These are phyloP conservation scores for Parasteatoda lunata DNA, from an alignment of 2,888 invertebrate species.

Conservation along the genomic window DNA sequence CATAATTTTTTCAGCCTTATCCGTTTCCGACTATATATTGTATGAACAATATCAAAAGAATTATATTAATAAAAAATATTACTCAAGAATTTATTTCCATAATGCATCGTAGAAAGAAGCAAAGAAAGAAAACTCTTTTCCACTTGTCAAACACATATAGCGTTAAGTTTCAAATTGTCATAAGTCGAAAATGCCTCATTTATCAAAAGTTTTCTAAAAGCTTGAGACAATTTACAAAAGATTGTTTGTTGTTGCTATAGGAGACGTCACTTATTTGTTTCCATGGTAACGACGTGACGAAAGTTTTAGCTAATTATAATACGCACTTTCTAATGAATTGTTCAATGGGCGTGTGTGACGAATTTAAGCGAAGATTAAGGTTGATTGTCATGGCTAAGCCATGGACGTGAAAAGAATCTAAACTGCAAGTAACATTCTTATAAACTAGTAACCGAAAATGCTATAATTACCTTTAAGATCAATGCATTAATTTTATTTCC, in stretches of 20 bases:
- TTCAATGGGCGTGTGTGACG: conserved; percentile 41
- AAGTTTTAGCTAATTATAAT: conserved; percentile 59
- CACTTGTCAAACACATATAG: conserved; percentile 10
- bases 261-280: conserved; percentile 24
- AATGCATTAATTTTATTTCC: too few species aligned
- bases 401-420: too few species aligned
- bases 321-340: conserved; percentile 56
- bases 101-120: neutral
- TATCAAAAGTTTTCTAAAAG: conserved; percentile 55
- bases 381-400: conserved; percentile 24
- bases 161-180: conserved; percentile 62
- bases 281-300: conserved; percentile 51
- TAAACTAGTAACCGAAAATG: too few species aligned
- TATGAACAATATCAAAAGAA: too few species aligned
- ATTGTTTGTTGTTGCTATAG: conserved; percentile 57
- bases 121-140: neutral
- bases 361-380: conserved; percentile 43
- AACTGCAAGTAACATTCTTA: too few species aligned
- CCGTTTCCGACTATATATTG: too few species aligned
- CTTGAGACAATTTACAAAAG: conserved; percentile 40
- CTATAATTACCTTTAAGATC: too few species aligned
- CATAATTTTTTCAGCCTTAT: too few species aligned
- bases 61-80: too few species aligned
- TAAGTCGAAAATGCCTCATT: conserved; percentile 58
- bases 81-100: too few species aligned